These are phyloP conservation scores for Phocoena phocoena DNA, from an alignment of 2,113 vertebrate species.

Conservation along the genomic window DNA sequence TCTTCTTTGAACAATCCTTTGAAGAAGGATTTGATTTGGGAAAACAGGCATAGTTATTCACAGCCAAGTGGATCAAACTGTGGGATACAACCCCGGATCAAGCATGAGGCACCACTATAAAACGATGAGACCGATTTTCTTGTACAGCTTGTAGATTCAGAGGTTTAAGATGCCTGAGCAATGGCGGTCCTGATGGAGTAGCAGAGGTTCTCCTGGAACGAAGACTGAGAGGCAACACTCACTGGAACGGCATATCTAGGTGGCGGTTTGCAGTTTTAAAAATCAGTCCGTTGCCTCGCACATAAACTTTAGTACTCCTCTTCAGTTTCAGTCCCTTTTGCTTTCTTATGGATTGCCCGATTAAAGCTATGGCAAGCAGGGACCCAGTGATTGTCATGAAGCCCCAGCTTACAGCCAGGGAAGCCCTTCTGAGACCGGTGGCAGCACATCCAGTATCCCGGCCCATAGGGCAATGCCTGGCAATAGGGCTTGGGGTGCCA, in stretches of 20 bases:
- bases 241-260: neutral
- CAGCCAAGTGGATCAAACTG: conserved; percentile 9
- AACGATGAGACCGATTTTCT: neutral
- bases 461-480: conserved; percentile 94
- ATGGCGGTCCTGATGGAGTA: neutral
- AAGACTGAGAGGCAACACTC: neutral
- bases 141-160: neutral
- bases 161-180: neutral
- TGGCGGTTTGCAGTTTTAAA: neutral
- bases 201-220: neutral
- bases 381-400: conserved; percentile 98
- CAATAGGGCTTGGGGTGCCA: conserved; percentile 99
- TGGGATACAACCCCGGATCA: neutral
- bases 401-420: conserved; percentile 94
- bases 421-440: conserved; percentile 90
- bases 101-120: neutral
- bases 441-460: conserved; percentile 98
- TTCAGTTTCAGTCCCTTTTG: conserved; percentile 81
- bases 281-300: neutral
- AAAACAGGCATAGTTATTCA: conserved; percentile 52
- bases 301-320: conserved; percentile 82
- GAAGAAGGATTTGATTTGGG: neutral
- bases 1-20: neutral
- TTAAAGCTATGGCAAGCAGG: conserved; percentile 94
- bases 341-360: conserved; percentile 89